These are phyloP conservation scores for Xestia c-nigrum DNA, from an alignment of 2,888 invertebrate species.

Conservation along the genomic window DNA sequence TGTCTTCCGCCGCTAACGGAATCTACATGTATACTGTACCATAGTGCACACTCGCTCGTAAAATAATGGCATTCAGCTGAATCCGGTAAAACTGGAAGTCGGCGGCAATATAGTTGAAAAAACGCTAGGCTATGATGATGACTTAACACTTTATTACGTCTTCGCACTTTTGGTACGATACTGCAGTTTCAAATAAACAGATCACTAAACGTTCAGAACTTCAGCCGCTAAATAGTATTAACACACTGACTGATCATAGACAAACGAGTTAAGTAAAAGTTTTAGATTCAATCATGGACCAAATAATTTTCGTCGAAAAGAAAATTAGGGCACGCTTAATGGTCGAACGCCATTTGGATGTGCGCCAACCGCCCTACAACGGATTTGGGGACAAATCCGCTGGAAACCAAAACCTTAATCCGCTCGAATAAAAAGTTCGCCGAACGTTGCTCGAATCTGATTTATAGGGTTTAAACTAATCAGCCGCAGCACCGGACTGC, in stretches of 20 bases:
- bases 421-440: constrained; percentile 68
- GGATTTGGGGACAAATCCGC: constrained; percentile 80
- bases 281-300: constrained; percentile 73
- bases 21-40: no score
- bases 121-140: background rate
- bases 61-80: background rate
- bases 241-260: constrained; percentile 28
- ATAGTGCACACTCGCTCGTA: background rate
- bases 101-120: background rate
- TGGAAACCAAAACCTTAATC: constrained; percentile 78
- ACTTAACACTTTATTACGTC: background rate
- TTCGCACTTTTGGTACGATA: constrained; percentile 11
- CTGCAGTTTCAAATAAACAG: background rate
- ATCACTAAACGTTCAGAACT: constrained; percentile 7
- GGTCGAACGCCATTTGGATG: constrained; percentile 82
- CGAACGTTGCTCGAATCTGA: constrained; percentile 52
- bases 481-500: constrained; percentile 42
- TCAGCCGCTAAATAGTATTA: constrained; percentile 1
- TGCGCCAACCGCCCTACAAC: constrained; percentile 79
- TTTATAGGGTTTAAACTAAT: constrained; percentile 60
- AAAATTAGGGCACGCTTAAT: constrained; percentile 84
- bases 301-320: constrained; percentile 80
- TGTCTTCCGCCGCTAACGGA: background rate
- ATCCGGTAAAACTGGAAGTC: background rate
- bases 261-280: constrained; percentile 62